These are phyloP conservation scores for Bos javanicus DNA, from an alignment of 2,113 vertebrate genomes.

Conservation along the genomic window DNA sequence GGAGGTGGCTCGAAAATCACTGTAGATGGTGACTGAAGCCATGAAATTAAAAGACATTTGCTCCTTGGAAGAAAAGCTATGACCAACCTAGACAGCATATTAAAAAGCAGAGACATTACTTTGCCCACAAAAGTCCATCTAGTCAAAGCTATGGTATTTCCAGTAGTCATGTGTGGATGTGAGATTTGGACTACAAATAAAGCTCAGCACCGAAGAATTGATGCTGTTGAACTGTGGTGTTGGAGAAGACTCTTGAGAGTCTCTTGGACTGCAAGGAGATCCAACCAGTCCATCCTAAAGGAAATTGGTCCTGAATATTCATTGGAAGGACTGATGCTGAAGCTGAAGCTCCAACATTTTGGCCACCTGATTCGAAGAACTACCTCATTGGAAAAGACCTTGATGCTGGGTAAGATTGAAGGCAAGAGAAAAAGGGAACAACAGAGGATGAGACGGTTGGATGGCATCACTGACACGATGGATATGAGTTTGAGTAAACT, in stretches of 20 bases:
- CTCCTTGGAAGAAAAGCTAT: neutral
- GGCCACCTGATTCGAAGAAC: neutral
- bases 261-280: neutral
- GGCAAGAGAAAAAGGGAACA: neutral
- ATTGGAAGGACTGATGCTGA: neutral
- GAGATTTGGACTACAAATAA: neutral
- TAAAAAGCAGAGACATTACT: neutral
- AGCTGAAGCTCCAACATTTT: neutral
- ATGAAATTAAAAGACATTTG: neutral
- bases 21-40: neutral
- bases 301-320: neutral
- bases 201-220: neutral
- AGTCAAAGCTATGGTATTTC: neutral
- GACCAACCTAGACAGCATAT: neutral
- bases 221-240: neutral
- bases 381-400: neutral
- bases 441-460: neutral
- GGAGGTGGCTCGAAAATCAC: neutral
- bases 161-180: neutral
- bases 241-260: neutral
- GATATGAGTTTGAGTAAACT: neutral
- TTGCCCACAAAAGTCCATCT: neutral
- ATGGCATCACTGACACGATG: fast-evolving
- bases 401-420: neutral
- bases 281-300: neutral